phyloP scores from a whole-genome alignment of 1,140 invertebrate genomes.

The Euwallacea similis region DNA sequence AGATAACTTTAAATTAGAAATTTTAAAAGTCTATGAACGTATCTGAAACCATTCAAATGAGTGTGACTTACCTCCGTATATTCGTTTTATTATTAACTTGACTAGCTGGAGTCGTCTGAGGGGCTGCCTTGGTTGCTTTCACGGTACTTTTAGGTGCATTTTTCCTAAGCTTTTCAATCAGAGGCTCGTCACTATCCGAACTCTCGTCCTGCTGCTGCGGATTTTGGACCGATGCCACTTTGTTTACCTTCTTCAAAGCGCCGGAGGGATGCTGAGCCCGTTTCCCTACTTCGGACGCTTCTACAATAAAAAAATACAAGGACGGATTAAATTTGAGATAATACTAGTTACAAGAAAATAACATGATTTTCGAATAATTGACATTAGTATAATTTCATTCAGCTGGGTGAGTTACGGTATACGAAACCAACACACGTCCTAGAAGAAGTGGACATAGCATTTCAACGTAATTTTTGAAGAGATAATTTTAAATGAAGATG shows the following conservation, averaged over 20 bases:
- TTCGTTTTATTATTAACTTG: slow-evolving; percentile 41
- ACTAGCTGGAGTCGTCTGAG: slow-evolving; percentile 31
- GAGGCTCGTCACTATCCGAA: slow-evolving; percentile 77
- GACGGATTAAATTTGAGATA: background rate
- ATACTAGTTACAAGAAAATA: background rate
- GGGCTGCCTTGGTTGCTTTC: slow-evolving; percentile 13
- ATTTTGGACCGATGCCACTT: slow-evolving; percentile 17
- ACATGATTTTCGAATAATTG: no score
- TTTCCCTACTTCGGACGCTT: slow-evolving; percentile 27
- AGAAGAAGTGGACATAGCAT: no score
- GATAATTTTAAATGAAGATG: no score
- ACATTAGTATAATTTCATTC: no score
- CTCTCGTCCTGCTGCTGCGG: slow-evolving; percentile 57
- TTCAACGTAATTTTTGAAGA: no score
- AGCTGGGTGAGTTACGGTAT: no score
- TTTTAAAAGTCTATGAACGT: background rate
- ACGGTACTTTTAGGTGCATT: slow-evolving; percentile 38
- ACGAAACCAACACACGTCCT: no score
- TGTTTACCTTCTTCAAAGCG: slow-evolving; percentile 31
- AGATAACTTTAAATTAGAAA: background rate
- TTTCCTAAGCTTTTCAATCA: slow-evolving; percentile 71
- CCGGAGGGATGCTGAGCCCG: background rate
- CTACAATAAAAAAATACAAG: slow-evolving; percentile 8
- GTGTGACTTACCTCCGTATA: slow-evolving; percentile 25
- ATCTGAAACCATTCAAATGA: background rate